Evolutionary conservation across 2,888 invertebrate genomes (phyloP), one percentile per base, ranked within the genome.

Genomic region (Clitarchus hookeri): DNA sequence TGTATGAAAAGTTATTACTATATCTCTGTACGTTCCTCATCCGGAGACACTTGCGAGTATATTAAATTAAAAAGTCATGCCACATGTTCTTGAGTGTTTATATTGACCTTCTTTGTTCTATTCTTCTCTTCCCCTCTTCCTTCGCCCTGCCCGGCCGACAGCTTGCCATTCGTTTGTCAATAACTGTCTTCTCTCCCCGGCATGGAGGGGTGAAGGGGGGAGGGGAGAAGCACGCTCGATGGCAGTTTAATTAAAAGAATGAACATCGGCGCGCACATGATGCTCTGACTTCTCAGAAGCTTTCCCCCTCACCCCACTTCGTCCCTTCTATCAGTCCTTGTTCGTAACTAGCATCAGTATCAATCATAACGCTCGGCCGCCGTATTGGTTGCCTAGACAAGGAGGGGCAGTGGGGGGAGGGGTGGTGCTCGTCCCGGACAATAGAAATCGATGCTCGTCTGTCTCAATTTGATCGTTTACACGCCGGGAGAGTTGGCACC

Each of bases 241-340:
- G 82, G 82, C 82, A 82, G 82, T 82, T 82, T 82, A 82, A 82
- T 82, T 82, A 82, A 82, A 82, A 82, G 82, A 82, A 82, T 82
- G 82, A 82, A 82, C 82, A 82, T 82, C 82, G 82, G 27, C 13
- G 27, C 19, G 82, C 82, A n/a, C 82, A 82, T 82, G 36, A 36
- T 82, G 82, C 82, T 82, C 82, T n/a, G 65, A 65, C 65, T 65
- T 65, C 65, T 65, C 65, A 65, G 65, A 65, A 65, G 65, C 65
- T 65, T n/a, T 23, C n/a, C 65, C n/a, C n/a, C 65, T 23, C 65
- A 6, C 65, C 53, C 53, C 53, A 4, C 53, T 53, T n/a, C 65
- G 8, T 65, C 65, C 65, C 65, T 2, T 65, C 65, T 6, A 65
- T 1, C 23, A 11, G 16, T 65, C 82, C 82, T 44, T 36, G 44